Base-by-base conservation (phyloP, 2,888 invertebrate species). In the Ceraclea dissimilis region DNA sequence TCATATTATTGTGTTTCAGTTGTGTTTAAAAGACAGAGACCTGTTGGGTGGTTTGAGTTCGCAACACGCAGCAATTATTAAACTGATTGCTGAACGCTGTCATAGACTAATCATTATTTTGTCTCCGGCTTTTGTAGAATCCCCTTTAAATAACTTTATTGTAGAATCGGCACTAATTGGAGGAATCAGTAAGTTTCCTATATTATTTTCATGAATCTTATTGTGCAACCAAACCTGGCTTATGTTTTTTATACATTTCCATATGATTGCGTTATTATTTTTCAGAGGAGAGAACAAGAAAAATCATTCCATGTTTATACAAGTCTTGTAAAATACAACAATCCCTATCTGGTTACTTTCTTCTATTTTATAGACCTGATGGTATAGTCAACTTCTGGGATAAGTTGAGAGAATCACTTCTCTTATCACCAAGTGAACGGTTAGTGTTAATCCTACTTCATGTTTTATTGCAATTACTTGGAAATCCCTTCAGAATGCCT, bases 141-240 rank as follows among this genome's bases (percentile, higher is more conserved):
- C 90, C 67, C 72, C 82, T 0, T 86, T 83, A 17, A 90, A 90
- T 67, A 81, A 80, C 53, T 94, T 89, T 71, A 87, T 89, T 65
- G 79, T 87, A 13, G 86, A 85, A 62, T 90, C 86, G 68, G 90
- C 91, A 13, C 89, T 90, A 68, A 86, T 88, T 5, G 72, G 88
- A 46, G 86, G 87, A 64, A 89, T 93, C 64, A 87, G 90, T 90
- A 69, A 74, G 65, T 54, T 39, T 39, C 39, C 13, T 39, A 39
- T 39, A 39, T 39, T 21, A n/a, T 50, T n/a, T 34, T 18, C 5
- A 11, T 19, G 8, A 17, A 34, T 2, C 31, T 18, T 26, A 26
- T 26, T 26, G 26, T 26, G 26, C 10, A 26, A 6, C 10, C 5
- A 6, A 6, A 26, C 4, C 5, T 26, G 26, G 10, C 4, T 6